Conservation (phyloP, 2,113 vertebrate genomes). For the Elanoides forficatus region DNA sequence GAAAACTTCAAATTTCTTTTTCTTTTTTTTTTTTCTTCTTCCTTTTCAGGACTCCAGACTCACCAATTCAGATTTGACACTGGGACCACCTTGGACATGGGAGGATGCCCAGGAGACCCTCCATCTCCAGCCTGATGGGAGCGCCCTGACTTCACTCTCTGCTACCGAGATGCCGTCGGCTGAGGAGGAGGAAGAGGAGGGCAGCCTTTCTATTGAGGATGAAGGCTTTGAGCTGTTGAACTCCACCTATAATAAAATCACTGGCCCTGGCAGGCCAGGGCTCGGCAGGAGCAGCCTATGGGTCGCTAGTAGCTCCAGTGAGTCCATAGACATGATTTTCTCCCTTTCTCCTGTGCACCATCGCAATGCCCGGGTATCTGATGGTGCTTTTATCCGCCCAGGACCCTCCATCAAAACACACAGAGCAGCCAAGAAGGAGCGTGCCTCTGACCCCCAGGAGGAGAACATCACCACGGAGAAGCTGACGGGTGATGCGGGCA, state of each 20-base stretch:
- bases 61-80: neutral
- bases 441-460: slow-evolving; percentile 47
- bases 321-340: neutral
- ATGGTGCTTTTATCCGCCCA: neutral
- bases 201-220: slow-evolving; percentile 17
- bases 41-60: slow-evolving; percentile 8
- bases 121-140: neutral
- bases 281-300: neutral
- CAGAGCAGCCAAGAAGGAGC: slow-evolving; percentile 62
- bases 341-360: rapidly evolving
- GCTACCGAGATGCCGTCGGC: neutral
- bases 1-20: neutral
- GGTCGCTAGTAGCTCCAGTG: neutral
- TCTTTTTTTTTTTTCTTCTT: neutral
- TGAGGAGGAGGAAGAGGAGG: neutral
- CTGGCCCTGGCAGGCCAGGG: neutral
- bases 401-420: neutral
- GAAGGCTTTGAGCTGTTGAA: slow-evolving; percentile 56
- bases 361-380: rapidly evolving
- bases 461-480: slow-evolving; percentile 82
- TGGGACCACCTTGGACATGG: neutral
- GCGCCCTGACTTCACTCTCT: neutral
- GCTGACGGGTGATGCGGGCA: neutral
- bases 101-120: neutral
- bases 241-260: slow-evolving; percentile 38